Evolutionary conservation across 2,113 vertebrate genomes (phyloP).

Genomic region (Spizaetus ornatus): DNA sequence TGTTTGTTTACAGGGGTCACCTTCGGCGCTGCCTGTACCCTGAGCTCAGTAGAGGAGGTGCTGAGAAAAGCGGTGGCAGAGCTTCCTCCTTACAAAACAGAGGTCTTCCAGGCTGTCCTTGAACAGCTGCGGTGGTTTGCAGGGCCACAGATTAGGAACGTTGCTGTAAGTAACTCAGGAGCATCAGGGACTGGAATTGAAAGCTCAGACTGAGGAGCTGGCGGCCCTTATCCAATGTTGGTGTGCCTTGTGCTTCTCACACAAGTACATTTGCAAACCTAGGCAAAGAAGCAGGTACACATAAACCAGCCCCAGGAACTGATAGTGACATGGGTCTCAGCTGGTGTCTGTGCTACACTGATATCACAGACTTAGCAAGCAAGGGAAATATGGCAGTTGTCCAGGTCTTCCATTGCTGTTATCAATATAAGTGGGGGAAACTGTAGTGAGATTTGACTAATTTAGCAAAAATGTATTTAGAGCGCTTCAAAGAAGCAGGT

Average conservation of each 20-base stretch:
- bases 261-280: not conserved
- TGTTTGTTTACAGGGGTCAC: constrained; percentile 73
- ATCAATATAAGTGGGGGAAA: not conserved
- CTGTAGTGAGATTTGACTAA: not conserved
- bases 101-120: constrained; percentile 83
- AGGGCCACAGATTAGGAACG: constrained; percentile 91
- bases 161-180: constrained; percentile 80
- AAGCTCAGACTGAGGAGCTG: not conserved
- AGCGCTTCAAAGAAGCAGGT: not conserved
- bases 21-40: constrained; percentile 85
- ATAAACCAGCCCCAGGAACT: not conserved
- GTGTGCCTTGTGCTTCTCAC: not conserved
- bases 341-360: not conserved
- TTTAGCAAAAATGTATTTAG: not conserved
- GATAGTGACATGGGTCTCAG: not conserved
- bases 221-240: not conserved
- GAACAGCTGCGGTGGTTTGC: constrained; percentile 95
- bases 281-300: not conserved
- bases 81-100: constrained; percentile 76
- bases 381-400: not conserved
- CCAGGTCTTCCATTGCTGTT: not conserved
- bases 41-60: constrained; percentile 78
- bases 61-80: constrained; percentile 69
- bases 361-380: not conserved
- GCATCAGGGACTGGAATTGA: not conserved